Evolutionary conservation across 2,888 invertebrate genomes (phyloP).

Genomic region (Arrhopalites spinosus): DNA sequence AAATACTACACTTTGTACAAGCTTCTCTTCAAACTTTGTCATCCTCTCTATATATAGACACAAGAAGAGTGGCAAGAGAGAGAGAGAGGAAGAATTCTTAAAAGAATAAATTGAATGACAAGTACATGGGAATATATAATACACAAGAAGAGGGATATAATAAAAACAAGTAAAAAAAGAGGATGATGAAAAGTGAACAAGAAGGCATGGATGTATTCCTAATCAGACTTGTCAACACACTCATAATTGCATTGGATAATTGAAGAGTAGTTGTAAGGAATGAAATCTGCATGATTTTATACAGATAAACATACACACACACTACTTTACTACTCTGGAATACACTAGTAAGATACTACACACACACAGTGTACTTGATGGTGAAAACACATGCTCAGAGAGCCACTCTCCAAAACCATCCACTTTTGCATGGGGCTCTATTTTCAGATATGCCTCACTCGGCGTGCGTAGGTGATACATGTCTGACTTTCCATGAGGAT

Average conservation of each 20-base stretch:
- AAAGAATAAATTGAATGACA: no score
- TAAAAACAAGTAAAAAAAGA: neutral
- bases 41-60: no score
- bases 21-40: no score
- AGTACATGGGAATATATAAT: no score
- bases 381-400: constrained; percentile 29
- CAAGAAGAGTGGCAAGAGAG: no score
- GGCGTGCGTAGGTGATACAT: constrained; percentile 51
- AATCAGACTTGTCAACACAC: constrained; percentile 36
- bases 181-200: no score
- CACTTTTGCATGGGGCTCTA: constrained; percentile 33
- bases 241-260: constrained; percentile 36
- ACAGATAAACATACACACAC: constrained; percentile 6
- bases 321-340: neutral
- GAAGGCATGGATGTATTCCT: constrained; percentile 14
- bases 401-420: neutral
- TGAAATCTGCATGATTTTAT: constrained; percentile 23
- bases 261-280: constrained; percentile 26
- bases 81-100: no score
- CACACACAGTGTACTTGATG: neutral
- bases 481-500: neutral
- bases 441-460: constrained; percentile 57
- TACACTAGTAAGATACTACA: neutral
- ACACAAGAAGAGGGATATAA: neutral
- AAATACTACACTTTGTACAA: no score